Evolutionary conservation across 1,140 invertebrate genomes (phyloP).

Genomic region (Drosophila tropicalis): DNA sequence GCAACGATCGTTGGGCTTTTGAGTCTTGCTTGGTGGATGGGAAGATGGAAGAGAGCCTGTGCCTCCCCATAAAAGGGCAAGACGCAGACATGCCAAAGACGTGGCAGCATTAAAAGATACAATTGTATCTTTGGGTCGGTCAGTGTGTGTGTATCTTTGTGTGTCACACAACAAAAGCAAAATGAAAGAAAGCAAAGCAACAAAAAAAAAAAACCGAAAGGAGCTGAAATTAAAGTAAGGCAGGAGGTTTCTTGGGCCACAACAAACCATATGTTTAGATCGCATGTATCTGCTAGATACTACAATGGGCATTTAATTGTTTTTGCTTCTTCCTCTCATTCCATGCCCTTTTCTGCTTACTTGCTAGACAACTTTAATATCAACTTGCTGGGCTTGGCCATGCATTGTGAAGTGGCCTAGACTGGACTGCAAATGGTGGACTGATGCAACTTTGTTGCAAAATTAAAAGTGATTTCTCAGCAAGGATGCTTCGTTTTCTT

Average conservation of each 20-base stretch:
- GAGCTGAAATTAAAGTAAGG: constrained; percentile 81
- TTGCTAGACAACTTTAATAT: constrained; percentile 27
- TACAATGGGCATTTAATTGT: constrained; percentile 76
- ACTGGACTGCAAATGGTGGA: too few relatives aligned
- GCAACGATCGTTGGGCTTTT: constrained; percentile 60
- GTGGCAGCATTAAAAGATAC: constrained; percentile 50
- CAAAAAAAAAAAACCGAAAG: constrained; percentile 41
- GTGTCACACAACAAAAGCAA: constrained; percentile 53
- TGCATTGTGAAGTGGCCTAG: not conserved
- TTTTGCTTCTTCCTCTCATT: constrained; percentile 17
- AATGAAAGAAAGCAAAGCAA: not conserved
- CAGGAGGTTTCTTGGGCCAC: constrained; percentile 76
- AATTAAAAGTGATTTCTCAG: constrained; percentile 73
- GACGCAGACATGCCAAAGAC: not conserved
- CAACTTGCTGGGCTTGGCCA: not conserved
- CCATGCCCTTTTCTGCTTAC: constrained; percentile 1
- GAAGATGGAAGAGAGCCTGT: not conserved
- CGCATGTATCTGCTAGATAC: constrained; percentile 54
- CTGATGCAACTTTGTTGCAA: constrained; percentile 37
- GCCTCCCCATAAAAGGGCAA: constrained; percentile 42
- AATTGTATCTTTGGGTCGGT: constrained; percentile 67
- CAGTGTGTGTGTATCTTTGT: constrained; percentile 70
- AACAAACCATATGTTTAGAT: constrained; percentile 57
- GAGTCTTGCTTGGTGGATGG: constrained; percentile 9
- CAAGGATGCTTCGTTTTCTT: constrained; percentile 52